A percentile compares a stretch with the other conserved stretches of the same genome.
phyloP scores from a whole-genome alignment of 64 coral and sea anemone species.

The Hydrozoanthus tunicans region DNA sequence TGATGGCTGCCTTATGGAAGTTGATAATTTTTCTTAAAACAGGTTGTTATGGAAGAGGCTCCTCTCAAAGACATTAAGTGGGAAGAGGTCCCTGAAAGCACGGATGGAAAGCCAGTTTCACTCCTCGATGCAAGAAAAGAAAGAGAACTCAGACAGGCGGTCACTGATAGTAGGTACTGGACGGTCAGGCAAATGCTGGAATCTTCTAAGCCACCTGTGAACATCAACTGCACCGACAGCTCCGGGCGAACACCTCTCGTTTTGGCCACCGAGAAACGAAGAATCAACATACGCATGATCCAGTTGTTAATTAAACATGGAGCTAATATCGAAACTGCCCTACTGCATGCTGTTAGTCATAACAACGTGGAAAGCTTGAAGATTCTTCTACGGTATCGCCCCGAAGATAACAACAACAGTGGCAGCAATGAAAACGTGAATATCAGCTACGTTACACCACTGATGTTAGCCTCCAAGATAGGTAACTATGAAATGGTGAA shows the following conservation, averaged over 20 bases:
- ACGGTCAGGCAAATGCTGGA: constrained; percentile 25
- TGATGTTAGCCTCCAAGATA: constrained; percentile 44
- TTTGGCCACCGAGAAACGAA: constrained; percentile 29
- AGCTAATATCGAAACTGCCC: constrained; percentile 29
- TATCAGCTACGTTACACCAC: constrained; percentile 20
- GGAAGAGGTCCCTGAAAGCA: constrained; percentile 10
- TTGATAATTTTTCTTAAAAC: not conserved
- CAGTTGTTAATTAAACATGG: constrained; percentile 22
- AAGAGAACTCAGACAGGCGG: constrained; percentile 19
- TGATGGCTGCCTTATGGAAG: too few species aligned
- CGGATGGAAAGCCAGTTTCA: not conserved
- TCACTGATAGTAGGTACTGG: constrained; percentile 8
- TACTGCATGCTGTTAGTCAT: constrained; percentile 38
- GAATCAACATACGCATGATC: constrained; percentile 26
- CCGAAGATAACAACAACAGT: not conserved
- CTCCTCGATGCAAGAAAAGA: not conserved
- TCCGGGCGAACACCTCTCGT: constrained; percentile 31
- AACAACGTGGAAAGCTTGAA: constrained; percentile 46
- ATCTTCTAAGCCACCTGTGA: not conserved
- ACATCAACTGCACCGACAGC: constrained; percentile 53
- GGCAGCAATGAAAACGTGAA: constrained; percentile 24
- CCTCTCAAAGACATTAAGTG: constrained; percentile 49
- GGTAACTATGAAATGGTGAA: constrained; percentile 50
- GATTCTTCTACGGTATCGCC: constrained; percentile 36
- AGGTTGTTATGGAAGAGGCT: not conserved